Evolutionary conservation across 2,113 vertebrate species (phyloP).

Genomic region (Phainopepla nitens): DNA sequence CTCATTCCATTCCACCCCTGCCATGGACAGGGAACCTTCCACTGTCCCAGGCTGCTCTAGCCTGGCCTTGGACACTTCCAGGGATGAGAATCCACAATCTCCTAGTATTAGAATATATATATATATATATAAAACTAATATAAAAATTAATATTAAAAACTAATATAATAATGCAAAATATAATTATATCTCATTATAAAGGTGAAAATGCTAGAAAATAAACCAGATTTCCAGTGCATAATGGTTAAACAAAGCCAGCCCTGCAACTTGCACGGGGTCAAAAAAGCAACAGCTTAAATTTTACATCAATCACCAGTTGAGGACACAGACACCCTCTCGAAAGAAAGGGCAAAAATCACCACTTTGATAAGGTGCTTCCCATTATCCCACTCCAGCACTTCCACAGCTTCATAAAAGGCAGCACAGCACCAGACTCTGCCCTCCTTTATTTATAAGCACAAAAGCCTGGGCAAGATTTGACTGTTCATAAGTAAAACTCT

Average conservation of each 20-base stretch:
- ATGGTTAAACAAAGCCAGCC: neutral
- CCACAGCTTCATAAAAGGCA: neutral
- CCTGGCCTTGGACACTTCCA: neutral
- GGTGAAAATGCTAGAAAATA: neutral
- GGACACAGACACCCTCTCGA: neutral
- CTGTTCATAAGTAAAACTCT: neutral
- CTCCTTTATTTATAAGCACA: neutral
- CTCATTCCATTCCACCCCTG: neutral
- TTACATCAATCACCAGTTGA: neutral
- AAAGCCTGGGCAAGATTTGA: neutral
- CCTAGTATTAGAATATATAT: no score
- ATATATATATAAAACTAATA: no score
- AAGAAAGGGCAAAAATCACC: neutral
- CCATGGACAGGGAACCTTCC: neutral
- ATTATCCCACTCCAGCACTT: neutral
- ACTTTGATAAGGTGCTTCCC: neutral
- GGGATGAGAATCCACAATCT: neutral
- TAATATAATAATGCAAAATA: no score
- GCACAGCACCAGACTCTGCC: neutral
- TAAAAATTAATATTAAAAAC: no score
- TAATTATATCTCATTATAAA: neutral
- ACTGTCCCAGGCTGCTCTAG: fast-evolving
- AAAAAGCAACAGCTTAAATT: neutral
- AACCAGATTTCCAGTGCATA: neutral
- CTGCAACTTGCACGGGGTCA: neutral